A percentile compares a stretch with the other conserved stretches of the same genome.
Conservation (phyloP, 2,888 invertebrate species). For the Sphaerophoria rueppellii region DNA sequence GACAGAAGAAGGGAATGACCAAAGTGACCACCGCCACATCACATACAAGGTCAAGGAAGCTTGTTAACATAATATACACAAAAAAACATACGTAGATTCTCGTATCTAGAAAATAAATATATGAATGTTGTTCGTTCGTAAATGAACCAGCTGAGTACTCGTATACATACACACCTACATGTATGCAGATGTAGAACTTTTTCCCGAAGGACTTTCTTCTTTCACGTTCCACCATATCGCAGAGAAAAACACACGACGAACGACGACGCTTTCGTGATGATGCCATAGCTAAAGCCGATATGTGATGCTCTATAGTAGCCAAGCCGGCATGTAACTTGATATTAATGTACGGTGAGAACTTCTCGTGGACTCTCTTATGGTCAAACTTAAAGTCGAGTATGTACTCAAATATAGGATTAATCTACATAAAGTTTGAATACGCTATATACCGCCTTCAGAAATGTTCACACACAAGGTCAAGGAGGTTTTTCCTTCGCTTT, state of each 20-base stretch:
- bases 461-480: conserved; percentile 66
- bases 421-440: not conserved
- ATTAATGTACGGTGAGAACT: not conserved
- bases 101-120: not conserved
- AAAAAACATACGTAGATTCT: not conserved
- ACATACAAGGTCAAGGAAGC: conserved; percentile 40
- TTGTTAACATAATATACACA: conserved; percentile 13
- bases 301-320: no score
- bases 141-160: not conserved
- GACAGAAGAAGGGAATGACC: conserved; percentile 11
- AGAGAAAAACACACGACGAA: conserved; percentile 9
- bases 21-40: not conserved
- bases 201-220: conserved; percentile 12
- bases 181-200: not conserved
- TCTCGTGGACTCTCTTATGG: not conserved
- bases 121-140: no score
- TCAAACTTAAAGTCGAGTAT: conserved; percentile 29
- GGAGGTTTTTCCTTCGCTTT: conserved; percentile 52
- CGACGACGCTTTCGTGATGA: conserved; percentile 4
- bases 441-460: conserved; percentile 62
- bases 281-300: not conserved
- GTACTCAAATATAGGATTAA: not conserved
- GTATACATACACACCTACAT: not conserved
- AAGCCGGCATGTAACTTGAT: conserved; percentile 4
- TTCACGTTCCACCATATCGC: not conserved